Conservation (phyloP, 2,797 vertebrate genomes). For the Xenops minutus region DNA sequence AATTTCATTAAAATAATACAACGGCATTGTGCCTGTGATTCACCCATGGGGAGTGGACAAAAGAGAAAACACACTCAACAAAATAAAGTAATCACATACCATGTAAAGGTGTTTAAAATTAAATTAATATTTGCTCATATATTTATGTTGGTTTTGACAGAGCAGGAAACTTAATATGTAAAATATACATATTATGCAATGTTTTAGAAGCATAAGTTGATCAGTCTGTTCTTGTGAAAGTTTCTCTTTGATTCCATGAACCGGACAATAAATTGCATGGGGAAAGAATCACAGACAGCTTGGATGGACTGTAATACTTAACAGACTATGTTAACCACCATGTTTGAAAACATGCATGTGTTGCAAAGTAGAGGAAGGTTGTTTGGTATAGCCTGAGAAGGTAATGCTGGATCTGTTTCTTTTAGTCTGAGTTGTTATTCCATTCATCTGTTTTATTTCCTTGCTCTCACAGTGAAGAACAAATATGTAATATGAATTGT, state of each 20-base stretch:
- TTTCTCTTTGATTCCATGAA: background rate
- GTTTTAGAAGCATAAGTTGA: background rate
- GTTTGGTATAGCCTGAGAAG: background rate
- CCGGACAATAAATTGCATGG: background rate
- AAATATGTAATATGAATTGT: background rate
- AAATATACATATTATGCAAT: conserved; percentile 27
- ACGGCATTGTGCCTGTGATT: background rate
- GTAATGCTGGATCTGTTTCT: background rate
- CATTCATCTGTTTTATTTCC: background rate
- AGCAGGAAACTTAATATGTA: conserved; percentile 29
- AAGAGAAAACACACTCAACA: conserved; percentile 17
- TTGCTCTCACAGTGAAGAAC: background rate
- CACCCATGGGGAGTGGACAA: background rate
- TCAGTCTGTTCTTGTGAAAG: background rate
- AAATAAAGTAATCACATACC: conserved; percentile 4
- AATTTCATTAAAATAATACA: conserved; percentile 35
- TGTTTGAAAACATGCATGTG: background rate
- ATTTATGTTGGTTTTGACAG: conserved; percentile 39
- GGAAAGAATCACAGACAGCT: background rate
- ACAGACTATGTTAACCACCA: background rate
- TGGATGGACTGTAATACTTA: background rate
- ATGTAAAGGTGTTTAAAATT: background rate
- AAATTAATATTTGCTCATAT: conserved; percentile 39
- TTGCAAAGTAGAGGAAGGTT: background rate
- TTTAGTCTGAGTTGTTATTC: background rate